phyloP scores from a whole-genome alignment of 2,113 vertebrate species.

The Centropus unirufus region DNA sequence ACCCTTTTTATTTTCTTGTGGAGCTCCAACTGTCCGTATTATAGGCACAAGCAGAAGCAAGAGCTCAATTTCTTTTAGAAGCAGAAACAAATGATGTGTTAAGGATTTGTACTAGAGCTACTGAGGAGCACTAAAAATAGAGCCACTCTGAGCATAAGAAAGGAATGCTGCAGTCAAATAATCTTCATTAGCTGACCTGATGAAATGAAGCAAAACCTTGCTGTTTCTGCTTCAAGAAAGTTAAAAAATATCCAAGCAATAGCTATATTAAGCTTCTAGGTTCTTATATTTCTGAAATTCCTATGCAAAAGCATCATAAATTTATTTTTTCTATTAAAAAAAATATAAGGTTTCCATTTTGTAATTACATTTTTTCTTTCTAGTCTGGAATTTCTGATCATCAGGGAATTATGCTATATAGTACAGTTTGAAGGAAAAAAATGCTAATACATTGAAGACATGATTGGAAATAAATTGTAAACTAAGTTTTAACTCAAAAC shows the following conservation, averaged over 20 bases:
- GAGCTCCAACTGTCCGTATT: not conserved
- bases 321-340: not conserved
- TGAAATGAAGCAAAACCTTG: not conserved
- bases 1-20: not conserved
- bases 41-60: not conserved
- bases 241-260: not conserved
- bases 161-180: not conserved
- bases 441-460: not conserved
- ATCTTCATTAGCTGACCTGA: not conserved
- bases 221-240: not conserved
- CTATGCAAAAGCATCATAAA: not conserved
- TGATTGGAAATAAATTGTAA: not conserved
- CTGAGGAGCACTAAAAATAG: not conserved
- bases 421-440: not conserved
- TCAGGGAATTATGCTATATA: not conserved
- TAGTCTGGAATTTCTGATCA: not conserved
- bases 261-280: not conserved
- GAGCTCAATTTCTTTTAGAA: not conserved
- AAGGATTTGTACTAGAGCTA: conserved; percentile 2
- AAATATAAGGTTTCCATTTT: not conserved
- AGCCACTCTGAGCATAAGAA: not conserved
- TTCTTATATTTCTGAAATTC: not conserved
- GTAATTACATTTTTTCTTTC: not conserved
- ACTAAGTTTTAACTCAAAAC: not conserved
- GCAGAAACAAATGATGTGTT: not conserved